These are phyloP conservation scores for Bellardia pandia DNA, from an alignment of 2,888 invertebrate genomes.

Conservation along the genomic window DNA sequence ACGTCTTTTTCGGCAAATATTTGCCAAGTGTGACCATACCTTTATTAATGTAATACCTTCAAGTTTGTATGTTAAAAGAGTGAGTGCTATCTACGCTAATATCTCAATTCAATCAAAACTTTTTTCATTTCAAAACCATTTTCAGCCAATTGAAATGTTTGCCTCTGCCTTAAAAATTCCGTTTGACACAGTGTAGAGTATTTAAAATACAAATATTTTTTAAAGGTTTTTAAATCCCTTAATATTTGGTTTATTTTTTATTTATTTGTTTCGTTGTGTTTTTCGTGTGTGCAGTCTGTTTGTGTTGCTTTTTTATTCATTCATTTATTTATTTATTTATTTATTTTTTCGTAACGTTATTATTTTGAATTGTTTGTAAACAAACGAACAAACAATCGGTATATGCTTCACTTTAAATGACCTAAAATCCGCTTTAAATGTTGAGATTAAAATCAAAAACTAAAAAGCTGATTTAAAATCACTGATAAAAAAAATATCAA, in stretches of 20 bases:
- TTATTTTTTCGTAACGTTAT: conserved; percentile 14
- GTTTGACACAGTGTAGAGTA: not conserved
- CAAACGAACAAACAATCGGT: conserved; percentile 4
- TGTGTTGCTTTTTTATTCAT: conserved; percentile 1
- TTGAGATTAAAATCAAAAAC: conserved; percentile 66
- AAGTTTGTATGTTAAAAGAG: too few relatives aligned
- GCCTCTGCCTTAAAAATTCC: not conserved
- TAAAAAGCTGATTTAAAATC: conserved; percentile 61
- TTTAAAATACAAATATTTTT: not conserved
- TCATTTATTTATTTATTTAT: not conserved
- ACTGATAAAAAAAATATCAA: conserved; percentile 68
- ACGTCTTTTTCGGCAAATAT: too few relatives aligned
- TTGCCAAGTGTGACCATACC: too few relatives aligned
- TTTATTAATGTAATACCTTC: too few relatives aligned
- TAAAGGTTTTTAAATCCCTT: conserved; percentile 5
- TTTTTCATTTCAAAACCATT: too few relatives aligned
- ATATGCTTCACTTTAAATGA: conserved; percentile 63
- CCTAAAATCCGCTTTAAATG: conserved; percentile 63
- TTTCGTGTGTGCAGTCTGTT: conserved; percentile 11
- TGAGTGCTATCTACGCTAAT: too few relatives aligned
- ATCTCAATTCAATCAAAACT: too few relatives aligned
- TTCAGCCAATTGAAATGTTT: too few relatives aligned
- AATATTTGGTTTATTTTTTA: conserved; percentile 10
- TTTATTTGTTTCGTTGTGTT: not conserved
- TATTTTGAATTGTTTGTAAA: conserved; percentile 12